phyloP scores from a whole-genome alignment of 2,113 vertebrate genomes.

The Gnathonemus echidnorhynchus region DNA sequence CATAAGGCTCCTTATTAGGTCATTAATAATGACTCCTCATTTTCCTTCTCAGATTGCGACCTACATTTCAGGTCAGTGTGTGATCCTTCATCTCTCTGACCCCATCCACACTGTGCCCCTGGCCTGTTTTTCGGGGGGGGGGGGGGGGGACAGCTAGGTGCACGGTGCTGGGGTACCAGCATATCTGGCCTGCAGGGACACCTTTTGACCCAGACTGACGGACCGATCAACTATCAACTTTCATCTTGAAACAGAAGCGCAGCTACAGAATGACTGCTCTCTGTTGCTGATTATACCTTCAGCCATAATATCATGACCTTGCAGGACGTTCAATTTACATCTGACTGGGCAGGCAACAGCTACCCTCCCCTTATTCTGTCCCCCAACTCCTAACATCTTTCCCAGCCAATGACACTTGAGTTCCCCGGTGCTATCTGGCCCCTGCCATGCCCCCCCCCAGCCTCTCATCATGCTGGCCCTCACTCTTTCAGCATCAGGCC shows the following conservation, averaged over 20 bases:
- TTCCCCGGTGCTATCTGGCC: background rate
- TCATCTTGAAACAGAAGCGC: background rate
- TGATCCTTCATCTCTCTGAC: background rate
- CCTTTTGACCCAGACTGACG: background rate
- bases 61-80: background rate
- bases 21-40: background rate
- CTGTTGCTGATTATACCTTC: background rate
- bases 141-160: background rate
- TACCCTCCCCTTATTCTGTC: background rate
- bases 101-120: background rate
- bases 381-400: background rate
- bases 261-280: too few species aligned
- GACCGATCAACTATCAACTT: background rate
- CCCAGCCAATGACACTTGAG: background rate
- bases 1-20: constrained; percentile 29
- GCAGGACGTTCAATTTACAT: background rate
- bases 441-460: background rate
- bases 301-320: background rate
- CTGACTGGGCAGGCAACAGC: background rate
- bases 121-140: background rate
- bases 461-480: background rate
- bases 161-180: background rate
- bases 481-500: background rate
- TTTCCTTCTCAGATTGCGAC: constrained; percentile 19
- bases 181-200: background rate